Evolutionary conservation across 2,113 vertebrate genomes (phyloP).

Genomic region (Calonectris borealis): DNA sequence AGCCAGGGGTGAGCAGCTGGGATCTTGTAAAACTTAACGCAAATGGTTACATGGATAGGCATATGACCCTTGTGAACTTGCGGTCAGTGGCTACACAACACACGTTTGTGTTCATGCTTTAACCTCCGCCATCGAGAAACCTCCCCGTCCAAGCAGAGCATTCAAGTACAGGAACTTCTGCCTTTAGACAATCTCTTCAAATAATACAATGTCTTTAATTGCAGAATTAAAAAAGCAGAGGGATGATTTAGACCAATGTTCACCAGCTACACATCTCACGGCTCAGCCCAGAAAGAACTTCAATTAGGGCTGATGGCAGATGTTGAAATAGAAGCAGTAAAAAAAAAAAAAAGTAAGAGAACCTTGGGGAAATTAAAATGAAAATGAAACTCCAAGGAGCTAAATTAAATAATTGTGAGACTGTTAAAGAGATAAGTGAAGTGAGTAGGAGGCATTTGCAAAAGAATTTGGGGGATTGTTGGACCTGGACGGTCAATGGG

Average conservation of each 20-base stretch:
- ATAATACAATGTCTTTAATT: neutral
- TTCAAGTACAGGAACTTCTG: neutral
- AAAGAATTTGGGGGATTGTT: neutral
- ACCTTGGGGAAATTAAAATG: conserved; percentile 63
- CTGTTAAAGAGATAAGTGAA: neutral
- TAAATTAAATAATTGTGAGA: conserved; percentile 56
- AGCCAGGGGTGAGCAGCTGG: neutral
- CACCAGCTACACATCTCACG: neutral
- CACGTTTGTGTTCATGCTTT: neutral
- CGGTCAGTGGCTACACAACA: neutral
- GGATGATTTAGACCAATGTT: neutral
- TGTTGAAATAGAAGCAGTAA: neutral
- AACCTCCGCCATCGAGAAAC: neutral
- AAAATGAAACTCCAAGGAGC: conserved; percentile 42
- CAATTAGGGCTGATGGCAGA: neutral
- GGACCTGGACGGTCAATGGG: neutral
- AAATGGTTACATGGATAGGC: neutral
- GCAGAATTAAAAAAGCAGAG: neutral
- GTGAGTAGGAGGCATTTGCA: neutral
- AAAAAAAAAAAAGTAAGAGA: neutral
- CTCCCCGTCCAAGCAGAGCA: neutral
- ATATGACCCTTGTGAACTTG: neutral
- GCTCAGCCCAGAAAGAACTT: neutral
- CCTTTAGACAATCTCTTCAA: neutral
- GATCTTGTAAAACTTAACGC: neutral